phyloP scores from a whole-genome alignment of 2,888 invertebrate genomes.

The Escarpia spicata region DNA sequence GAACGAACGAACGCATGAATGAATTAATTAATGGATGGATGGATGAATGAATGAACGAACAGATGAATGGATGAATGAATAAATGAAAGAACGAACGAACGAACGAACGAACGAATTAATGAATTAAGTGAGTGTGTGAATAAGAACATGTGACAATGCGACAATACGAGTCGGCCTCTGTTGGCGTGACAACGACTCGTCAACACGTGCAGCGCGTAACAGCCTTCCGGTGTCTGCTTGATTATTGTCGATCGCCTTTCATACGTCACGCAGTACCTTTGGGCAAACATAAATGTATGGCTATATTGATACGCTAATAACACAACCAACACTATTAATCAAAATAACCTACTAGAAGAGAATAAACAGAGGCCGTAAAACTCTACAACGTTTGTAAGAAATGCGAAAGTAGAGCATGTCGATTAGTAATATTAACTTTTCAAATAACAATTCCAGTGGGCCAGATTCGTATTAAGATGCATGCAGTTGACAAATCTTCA shows the following conservation, averaged over 20 bases:
- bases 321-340: too few relatives aligned
- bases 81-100: neutral
- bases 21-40: neutral
- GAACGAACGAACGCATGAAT: neutral
- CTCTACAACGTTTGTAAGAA: too few relatives aligned
- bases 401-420: too few relatives aligned
- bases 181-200: neutral
- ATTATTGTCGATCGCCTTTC: neutral
- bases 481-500: too few relatives aligned
- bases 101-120: too few relatives aligned
- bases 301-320: neutral
- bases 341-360: too few relatives aligned
- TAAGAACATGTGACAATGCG: neutral
- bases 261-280: neutral
- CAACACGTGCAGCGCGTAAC: neutral
- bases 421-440: too few relatives aligned
- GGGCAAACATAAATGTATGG: neutral
- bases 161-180: neutral
- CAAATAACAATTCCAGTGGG: too few relatives aligned
- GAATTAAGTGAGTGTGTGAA: too few relatives aligned
- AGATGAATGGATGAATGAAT: neutral
- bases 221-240: neutral
- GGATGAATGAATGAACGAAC: neutral
- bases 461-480: too few relatives aligned
- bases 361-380: too few relatives aligned